Base-by-base conservation (phyloP, 2,113 vertebrate genomes). In the Dryoscopus gambensis region DNA sequence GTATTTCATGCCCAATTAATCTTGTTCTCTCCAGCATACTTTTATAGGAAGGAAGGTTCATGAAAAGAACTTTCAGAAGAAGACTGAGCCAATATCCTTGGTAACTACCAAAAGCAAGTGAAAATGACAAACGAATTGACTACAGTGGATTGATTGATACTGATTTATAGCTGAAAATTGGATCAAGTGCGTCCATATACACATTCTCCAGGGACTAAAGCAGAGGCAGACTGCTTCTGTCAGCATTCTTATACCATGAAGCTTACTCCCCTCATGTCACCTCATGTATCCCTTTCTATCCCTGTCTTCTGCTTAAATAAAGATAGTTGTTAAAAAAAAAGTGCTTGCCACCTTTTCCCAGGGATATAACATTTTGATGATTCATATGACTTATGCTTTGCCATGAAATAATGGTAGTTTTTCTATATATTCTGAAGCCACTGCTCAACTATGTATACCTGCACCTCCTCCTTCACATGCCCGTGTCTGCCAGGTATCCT, bases 81-180 rank as follows among this genome's bases (percentile, higher is more conserved):
- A 94, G 81, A 49, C 50, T 44, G 62, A 94, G 67, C 27, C 78
- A 88, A 94, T 95, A 91, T 96, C 71, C 46, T 67, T 83, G 35
- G 89, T 91, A 91, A 88, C 79, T 74, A 91, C 67, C 59, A 84
- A 85, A 93, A 93, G 52, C 67, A 77, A 87, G 64, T 55, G 78
- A 90, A 95, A 89, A 96, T 94, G 87, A 83, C 70, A 85, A 80
- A 95, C 0, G 3, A 7, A 79, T 87, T 89, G 93, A 93, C 75
- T 94, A 82, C 57, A 91, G 65, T 82, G 57, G 30, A 53, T 85
- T 95, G 86, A 94, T 74, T 93, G 82, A 91, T 96, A 70, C 50
- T 90, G 91, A 88, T 94, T 95, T 93, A 86, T 83, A 91, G 67
- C 50, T 90, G 84, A 91, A 93, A 96, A 90, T 77, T 89, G 59